Base-by-base conservation (phyloP, 2,797 vertebrate genomes). In the Pipistrellus nathusii region DNA sequence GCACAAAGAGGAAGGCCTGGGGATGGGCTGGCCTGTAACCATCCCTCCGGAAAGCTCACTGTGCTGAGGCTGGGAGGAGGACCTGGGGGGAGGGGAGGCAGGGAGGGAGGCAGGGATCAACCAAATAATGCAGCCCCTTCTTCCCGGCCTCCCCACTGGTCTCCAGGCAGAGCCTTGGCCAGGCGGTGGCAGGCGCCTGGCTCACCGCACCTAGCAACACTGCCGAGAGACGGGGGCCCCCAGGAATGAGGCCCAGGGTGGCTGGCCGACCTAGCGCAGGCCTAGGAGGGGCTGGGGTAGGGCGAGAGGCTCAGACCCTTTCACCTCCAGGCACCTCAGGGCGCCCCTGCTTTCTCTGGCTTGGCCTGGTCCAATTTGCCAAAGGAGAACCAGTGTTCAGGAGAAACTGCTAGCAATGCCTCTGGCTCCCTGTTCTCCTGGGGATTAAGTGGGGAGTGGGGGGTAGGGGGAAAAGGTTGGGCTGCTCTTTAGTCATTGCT, bases 11-110 rank as follows among this genome's bases (percentile, higher is more conserved):
- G 89, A 96, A 97, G 94, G 95, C 93, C 94, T 92, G 95, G 97
- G 96, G 95, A 97, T 97, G 97, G 96, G 96, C 32, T 8, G 93
- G 94, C 90, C 46, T 87, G 97, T 96, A 97, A 98, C 95, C 97
- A 98, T 98, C 20, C 35, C 98, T 98, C 98, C 85, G 96, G 98
- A 98, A 98, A 98, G 98, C 96, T 98, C 97, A 98, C 95, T 97
- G 91, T 97, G 95, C 94, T 21, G 44, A 95, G 95, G 95, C 91
- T 88, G 94, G 93, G 96, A 94, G 93, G 21, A 10, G 53, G 53
- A 41, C 38, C 18, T 8, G 53, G 53, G 18, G 8, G 53, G 53
- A 8, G 96, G 95, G 53, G 20, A 17, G 13, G 51, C 2, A 55
- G 96, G 95, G 94, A 96, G 94, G 96, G 94, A 91, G 68, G 83